Base-by-base conservation (phyloP, 1,140 invertebrate species). In the Scaptomyza montana region DNA sequence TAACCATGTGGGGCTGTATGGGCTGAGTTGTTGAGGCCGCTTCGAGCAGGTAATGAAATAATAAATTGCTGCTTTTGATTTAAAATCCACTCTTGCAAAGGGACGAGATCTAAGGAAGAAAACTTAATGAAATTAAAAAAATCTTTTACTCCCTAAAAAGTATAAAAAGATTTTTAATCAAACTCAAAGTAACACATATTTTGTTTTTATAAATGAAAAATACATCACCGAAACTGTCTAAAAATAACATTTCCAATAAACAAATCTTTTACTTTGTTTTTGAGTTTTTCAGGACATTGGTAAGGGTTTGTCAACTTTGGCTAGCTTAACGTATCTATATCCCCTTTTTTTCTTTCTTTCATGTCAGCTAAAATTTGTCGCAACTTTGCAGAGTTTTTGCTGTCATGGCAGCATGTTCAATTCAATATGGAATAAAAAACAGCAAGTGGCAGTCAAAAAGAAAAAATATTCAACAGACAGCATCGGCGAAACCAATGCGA, bases 401-500 rank as follows among this genome's bases (percentile, higher is more conserved):
- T 74, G 78, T 59, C 69, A 76, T 80, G 74, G 45, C 74, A 80
- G 71, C 78, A 41, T 68, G 61, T 66, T 74, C 55, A 63, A 33
- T 57, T 5, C 1, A 33, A 5, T 33, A 33, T 33, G 59, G 36
- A 41, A 74, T 28, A 76, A 63, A 46, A 53, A 66, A 71, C 13
- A 49, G 33, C 46, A 53, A 55, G 19, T 12, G 4, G 12, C 8
- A 46, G 28, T 61, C 51, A 55, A 55, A 46, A 45, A 16, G 16
- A 16, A 62, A 39, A 30, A 25, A 25, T 25, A 21, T n/a, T 59
- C 56, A 59, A 33, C 28, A 47, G 33, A 54, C 53, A 60, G 77
- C 54, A 46, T 89, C 84, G 21, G 92, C 91, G 60, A 92, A 96
- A 57, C 96, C 96, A 72, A 96, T 93, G 62, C 95, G 93, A 78